Conservation (phyloP, 2,113 vertebrate genomes). For the Oophaga pumilio region DNA sequence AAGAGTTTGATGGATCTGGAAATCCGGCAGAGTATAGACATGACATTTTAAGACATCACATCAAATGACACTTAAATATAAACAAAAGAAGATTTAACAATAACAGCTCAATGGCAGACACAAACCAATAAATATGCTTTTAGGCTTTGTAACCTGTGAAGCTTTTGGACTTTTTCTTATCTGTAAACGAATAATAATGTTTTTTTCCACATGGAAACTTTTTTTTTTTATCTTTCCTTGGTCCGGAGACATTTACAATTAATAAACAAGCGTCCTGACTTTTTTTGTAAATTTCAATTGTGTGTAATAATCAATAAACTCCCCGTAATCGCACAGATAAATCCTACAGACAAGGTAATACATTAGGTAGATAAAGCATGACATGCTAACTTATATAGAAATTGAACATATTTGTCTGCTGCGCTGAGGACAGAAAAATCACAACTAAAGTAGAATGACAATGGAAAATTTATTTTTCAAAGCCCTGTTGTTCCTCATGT, state of each 20-base stretch:
- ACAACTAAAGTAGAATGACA: conserved; percentile 26
- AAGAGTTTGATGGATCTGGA: not conserved
- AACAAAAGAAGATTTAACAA: not conserved
- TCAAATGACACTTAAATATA: conserved; percentile 41
- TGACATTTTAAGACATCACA: conserved; percentile 46
- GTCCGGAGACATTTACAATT: conserved; percentile 36
- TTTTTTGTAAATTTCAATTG: conserved; percentile 48
- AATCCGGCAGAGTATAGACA: not conserved
- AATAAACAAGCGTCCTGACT: conserved; percentile 16
- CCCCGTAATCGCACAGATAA: conserved; percentile 47
- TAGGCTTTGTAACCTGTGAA: conserved; percentile 14
- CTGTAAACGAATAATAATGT: conserved; percentile 5
- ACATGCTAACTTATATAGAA: conserved; percentile 46
- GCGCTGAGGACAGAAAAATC: conserved; percentile 16
- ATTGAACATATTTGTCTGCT: conserved; percentile 48
- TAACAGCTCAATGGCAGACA: conserved; percentile 12
- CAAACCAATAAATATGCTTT: conserved; percentile 40
- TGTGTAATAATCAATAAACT: conserved; percentile 49
- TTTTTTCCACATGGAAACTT: conserved; percentile 30
- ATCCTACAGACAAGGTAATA: conserved; percentile 45
- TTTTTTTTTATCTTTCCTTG: conserved; percentile 45
- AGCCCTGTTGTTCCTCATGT: not conserved
- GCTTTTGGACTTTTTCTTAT: conserved; percentile 38
- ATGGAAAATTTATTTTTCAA: not conserved
- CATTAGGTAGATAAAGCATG: conserved; percentile 49